Evolutionary conservation across 2,797 vertebrate species (phyloP), one percentile per base, ranked within the genome.

Genomic region (Galaxias olidus): DNA sequence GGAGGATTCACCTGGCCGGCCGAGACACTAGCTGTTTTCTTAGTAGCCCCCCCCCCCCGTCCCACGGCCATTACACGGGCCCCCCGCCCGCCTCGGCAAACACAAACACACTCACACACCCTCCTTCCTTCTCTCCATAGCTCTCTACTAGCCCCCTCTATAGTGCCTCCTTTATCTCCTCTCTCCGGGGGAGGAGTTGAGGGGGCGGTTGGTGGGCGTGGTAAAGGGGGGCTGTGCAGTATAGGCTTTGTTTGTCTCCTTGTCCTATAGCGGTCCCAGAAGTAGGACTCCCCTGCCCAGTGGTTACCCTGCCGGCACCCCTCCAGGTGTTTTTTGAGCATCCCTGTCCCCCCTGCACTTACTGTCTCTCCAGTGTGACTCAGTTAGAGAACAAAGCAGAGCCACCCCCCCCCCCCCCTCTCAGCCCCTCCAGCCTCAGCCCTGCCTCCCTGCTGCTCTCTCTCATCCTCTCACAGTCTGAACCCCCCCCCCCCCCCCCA

Each of bases 351-450:
- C 9, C 51, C 9, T 20, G n/a, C 44, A 12, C 5, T 20, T 9
- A 10, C 4, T 47, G 1, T 19, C 46, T 40, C 62, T 20, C 51
- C 58, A 48, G 46, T 42, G 30, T 62, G 30, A 15, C 40, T 86
- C 84, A 76, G 4, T 12, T 41, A 8, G 59, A 81, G 81, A 85
- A 88, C 86, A 89, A 86, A 90, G 84, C 78, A 70, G 59, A 30
- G 6, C 30, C 80, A 71, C 66, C 57, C 69, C 13, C 7, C 48
- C 14, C 4, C 6, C 51, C 10, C 43, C 2, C 57, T 59, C 43
- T 59, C 57, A 10, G 9, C 19, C 51, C 51, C 51, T 18, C 18
- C 17, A 53, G 51, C 45, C 8, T 10, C 45, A 10, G 45, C 51
- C 51, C 51, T 19, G 18, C 51, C 51, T 53, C 17, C 51, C 51